Evolutionary conservation across 2,113 vertebrate genomes (phyloP).

Genomic region (Balaenoptera acutorostrata): DNA sequence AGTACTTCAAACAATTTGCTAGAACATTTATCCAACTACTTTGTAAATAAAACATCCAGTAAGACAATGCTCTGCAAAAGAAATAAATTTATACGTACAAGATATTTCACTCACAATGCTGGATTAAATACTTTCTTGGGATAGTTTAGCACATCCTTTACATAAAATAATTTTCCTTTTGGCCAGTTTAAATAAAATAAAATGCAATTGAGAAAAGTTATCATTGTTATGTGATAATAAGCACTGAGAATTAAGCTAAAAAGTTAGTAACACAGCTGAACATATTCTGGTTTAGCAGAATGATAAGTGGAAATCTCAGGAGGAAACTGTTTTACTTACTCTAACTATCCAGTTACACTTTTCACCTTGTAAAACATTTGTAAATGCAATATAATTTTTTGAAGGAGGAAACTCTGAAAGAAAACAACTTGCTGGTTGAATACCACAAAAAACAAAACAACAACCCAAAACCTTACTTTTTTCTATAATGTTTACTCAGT

Average conservation of each 20-base stretch:
- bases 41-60: slow-evolving; percentile 68
- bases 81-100: slow-evolving; percentile 20
- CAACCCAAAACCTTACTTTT: slow-evolving; percentile 72
- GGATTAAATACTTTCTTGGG: slow-evolving; percentile 62
- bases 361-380: slow-evolving; percentile 77
- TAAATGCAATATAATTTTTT: slow-evolving; percentile 76
- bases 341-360: slow-evolving; percentile 77
- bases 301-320: slow-evolving; percentile 72
- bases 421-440: slow-evolving; percentile 96
- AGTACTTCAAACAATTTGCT: slow-evolving; percentile 50
- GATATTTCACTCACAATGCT: slow-evolving; percentile 67
- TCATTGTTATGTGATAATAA: slow-evolving; percentile 19
- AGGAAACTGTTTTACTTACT: slow-evolving; percentile 72
- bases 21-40: slow-evolving; percentile 62
- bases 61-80: slow-evolving; percentile 61
- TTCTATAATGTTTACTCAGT: slow-evolving; percentile 81
- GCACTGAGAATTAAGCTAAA: slow-evolving; percentile 39
- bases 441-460: slow-evolving; percentile 77
- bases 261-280: slow-evolving; percentile 78
- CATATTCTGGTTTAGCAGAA: slow-evolving; percentile 77
- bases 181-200: slow-evolving; percentile 65
- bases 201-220: slow-evolving; percentile 75
- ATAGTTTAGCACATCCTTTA: slow-evolving; percentile 69
- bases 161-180: slow-evolving; percentile 72
- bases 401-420: slow-evolving; percentile 80